Percentiles rank a stretch among this genome's conserved stretches.
Evolutionary conservation across 2,797 vertebrate genomes (phyloP).

Genomic region (Acipenser oxyrinchus): DNA sequence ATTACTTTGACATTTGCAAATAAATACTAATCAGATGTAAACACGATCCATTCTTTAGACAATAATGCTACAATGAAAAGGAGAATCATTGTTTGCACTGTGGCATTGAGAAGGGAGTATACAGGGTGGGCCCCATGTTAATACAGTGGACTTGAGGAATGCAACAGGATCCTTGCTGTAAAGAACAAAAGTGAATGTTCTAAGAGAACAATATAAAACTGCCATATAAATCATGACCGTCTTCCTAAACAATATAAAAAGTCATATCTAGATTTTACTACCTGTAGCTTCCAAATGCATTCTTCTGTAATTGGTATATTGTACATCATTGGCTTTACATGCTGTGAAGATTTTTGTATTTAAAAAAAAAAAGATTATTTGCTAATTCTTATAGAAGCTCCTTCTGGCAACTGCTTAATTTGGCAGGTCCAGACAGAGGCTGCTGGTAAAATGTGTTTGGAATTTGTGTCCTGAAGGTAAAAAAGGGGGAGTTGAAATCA

Average conservation of each 20-base stretch:
- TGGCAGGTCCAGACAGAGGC: slow-evolving; percentile 71
- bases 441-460: slow-evolving; percentile 71
- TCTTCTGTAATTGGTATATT: not conserved
- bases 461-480: slow-evolving; percentile 79
- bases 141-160: slow-evolving; percentile 32
- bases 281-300: slow-evolving; percentile 13
- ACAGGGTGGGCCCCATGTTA: slow-evolving; percentile 10
- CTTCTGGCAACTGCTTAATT: slow-evolving; percentile 53
- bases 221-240: slow-evolving; percentile 26
- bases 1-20: no score
- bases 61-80: no score
- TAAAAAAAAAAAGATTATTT: slow-evolving; percentile 51
- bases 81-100: no score
- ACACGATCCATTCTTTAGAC: no score
- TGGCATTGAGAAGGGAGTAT: no score
- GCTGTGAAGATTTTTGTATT: slow-evolving; percentile 39
- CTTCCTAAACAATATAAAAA: not conserved
- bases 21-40: no score
- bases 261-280: slow-evolving; percentile 10
- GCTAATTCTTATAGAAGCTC: slow-evolving; percentile 58
- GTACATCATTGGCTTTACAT: slow-evolving; percentile 29
- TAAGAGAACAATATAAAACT: slow-evolving; percentile 19
- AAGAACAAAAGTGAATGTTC: slow-evolving; percentile 1
- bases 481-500: slow-evolving; percentile 53
- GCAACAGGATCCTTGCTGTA: slow-evolving; percentile 25